phyloP scores from a whole-genome alignment of 2,113 vertebrate genomes.

The Indicator indicator region DNA sequence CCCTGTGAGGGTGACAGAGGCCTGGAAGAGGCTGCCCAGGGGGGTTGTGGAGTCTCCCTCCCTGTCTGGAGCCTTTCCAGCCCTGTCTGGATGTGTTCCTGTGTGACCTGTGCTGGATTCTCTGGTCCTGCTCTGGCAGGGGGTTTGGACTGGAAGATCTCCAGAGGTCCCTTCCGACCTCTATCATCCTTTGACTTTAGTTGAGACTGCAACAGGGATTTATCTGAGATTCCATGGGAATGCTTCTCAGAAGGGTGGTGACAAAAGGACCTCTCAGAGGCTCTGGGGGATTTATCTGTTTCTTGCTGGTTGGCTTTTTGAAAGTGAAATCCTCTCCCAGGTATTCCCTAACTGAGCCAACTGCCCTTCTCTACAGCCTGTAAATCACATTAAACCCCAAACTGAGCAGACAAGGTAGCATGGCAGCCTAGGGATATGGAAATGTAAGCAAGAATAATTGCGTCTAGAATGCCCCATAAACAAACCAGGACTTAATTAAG shows the following conservation, averaged over 20 bases:
- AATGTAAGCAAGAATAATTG: slow-evolving; percentile 50
- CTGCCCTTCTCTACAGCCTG: neutral
- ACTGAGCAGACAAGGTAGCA: neutral
- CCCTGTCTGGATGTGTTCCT: too few species aligned
- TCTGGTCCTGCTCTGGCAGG: too few species aligned
- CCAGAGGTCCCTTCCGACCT: too few species aligned
- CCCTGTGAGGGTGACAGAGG: too few species aligned
- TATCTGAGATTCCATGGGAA: accelerated
- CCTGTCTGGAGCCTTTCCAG: too few species aligned
- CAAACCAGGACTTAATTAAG: slow-evolving; percentile 62
- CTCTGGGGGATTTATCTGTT: neutral
- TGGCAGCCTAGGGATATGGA: slow-evolving; percentile 17
- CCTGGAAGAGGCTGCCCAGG: too few species aligned
- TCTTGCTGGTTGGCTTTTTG: neutral
- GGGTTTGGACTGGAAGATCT: too few species aligned
- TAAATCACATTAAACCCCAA: slow-evolving; percentile 34
- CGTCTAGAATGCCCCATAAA: slow-evolving; percentile 24
- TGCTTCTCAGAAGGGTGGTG: neutral
- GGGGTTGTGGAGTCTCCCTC: too few species aligned
- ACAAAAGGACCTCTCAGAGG: neutral
- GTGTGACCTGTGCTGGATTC: too few species aligned
- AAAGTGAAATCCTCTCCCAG: neutral
- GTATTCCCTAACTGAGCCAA: neutral
- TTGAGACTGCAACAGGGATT: neutral
- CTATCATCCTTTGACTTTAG: neutral